Conservation (phyloP, 1,140 invertebrate genomes). For the Globodera ellingtonae region DNA sequence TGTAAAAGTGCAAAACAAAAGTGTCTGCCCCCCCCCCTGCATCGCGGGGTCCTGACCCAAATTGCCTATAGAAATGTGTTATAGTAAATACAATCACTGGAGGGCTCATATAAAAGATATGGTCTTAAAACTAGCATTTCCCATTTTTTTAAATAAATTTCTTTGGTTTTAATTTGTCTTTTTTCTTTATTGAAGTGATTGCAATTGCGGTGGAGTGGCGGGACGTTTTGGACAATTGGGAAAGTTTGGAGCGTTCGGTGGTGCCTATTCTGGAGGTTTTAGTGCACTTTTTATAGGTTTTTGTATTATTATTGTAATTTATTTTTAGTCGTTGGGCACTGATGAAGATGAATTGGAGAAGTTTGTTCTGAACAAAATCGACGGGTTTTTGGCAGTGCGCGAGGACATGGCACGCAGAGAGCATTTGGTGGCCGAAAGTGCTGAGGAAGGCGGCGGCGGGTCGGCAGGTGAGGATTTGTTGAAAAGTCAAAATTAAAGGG, state of each 20-base stretch:
- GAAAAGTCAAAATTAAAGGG: too few species aligned
- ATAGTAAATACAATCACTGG: too few species aligned
- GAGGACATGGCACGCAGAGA: slow-evolving; percentile 9
- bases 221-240: slow-evolving; percentile 89
- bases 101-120: too few species aligned
- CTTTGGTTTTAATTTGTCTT: not conserved
- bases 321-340: slow-evolving; percentile 76
- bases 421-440: slow-evolving; percentile 8
- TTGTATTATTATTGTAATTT: slow-evolving; percentile 20
- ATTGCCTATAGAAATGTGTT: too few species aligned
- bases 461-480: not conserved
- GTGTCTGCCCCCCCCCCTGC: too few species aligned
- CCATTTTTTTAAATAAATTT: too few species aligned
- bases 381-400: slow-evolving; percentile 78
- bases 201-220: slow-evolving; percentile 80
- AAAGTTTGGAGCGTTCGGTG: slow-evolving; percentile 87
- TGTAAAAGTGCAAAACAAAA: too few species aligned
- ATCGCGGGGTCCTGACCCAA: too few species aligned
- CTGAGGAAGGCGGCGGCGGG: not conserved
- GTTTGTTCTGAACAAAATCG: slow-evolving; percentile 93
- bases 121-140: too few species aligned
- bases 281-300: not conserved
- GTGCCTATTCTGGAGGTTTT: slow-evolving; percentile 78
- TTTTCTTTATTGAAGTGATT: slow-evolving; percentile 66
- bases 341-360: slow-evolving; percentile 86